Base-by-base conservation (phyloP, 2,797 vertebrate genomes). In the Poliocrania exsul region DNA sequence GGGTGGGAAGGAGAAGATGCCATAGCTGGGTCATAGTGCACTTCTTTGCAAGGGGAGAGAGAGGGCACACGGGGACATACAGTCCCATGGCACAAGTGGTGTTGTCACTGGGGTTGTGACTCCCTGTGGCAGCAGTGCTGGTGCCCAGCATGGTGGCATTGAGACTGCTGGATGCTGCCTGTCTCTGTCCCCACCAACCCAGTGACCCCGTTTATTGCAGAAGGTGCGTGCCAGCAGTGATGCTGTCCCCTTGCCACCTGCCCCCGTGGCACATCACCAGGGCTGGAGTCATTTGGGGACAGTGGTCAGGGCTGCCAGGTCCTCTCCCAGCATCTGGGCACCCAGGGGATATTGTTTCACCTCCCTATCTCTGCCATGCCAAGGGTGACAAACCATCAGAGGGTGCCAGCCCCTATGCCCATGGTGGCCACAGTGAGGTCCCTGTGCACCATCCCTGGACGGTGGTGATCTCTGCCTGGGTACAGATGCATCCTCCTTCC, bases 71-170 rank as follows among this genome's bases (percentile, higher is more conserved):
- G 2, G 81, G 93, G 81, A 85, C 5, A 26, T 38, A 3, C 3
- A 2, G 3, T 38, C 15, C 53, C 0, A 0, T 16, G 56, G 54
- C 16, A 2, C 28, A 9, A 5, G 28, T 0, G 3, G 47, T 28
- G 56, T 23, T 51, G 37, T 46, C 6, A 0, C 23, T 5, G 10
- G 47, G 31, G 62, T 53, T 35, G 62, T 35, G 46, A 64, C 50
- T 74, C 33, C 21, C 40, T 1, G 0, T 10, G 19, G 64, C 12
- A 19, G 33, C 2, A 5, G 38, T 47, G 81, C 49, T 51, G 79
- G 47, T 5, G 4, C 2, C 25, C 1, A 0, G 49, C 31, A 9
- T 0, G 4, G 56, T 29, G 74, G 16, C 6, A 2, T 37, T 31
- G 50, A 33, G 60, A 5, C 2, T 21, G 33, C 18, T 58, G 72